These are phyloP conservation scores for Haemorhous mexicanus DNA, from an alignment of 2,113 vertebrate genomes.

Conservation along the genomic window DNA sequence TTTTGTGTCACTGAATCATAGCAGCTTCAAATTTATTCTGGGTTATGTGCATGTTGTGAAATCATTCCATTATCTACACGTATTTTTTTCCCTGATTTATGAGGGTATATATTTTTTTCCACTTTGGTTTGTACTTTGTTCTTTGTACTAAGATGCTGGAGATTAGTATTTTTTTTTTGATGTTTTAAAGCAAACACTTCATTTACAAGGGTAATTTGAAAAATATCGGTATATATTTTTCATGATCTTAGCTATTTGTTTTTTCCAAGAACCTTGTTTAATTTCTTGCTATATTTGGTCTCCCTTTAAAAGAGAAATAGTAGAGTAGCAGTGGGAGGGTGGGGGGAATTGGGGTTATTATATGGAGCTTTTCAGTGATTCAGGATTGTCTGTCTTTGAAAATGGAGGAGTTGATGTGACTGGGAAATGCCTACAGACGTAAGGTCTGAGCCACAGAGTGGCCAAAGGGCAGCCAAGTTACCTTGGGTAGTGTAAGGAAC, in stretches of 20 bases:
- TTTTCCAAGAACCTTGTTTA: neutral
- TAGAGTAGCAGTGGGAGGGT: rapidly evolving
- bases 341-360: rapidly evolving
- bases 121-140: neutral
- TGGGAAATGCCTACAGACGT: rapidly evolving
- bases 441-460: neutral
- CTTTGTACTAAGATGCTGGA: neutral
- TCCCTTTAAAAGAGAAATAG: neutral
- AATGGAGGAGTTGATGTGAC: neutral
- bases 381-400: neutral
- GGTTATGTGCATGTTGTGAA: neutral
- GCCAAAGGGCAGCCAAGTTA: neutral
- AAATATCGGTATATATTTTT: neutral
- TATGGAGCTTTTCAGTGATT: neutral
- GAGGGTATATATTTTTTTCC: neutral
- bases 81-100: neutral
- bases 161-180: neutral
- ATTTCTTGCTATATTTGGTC: neutral
- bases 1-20: neutral
- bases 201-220: neutral
- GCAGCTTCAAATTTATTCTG: neutral
- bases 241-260: neutral
- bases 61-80: neutral
- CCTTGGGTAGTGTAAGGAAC: neutral
- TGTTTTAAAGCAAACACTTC: neutral